Conservation (phyloP, 92 coral and sea anemone species). For the Phenganax subtilis region DNA sequence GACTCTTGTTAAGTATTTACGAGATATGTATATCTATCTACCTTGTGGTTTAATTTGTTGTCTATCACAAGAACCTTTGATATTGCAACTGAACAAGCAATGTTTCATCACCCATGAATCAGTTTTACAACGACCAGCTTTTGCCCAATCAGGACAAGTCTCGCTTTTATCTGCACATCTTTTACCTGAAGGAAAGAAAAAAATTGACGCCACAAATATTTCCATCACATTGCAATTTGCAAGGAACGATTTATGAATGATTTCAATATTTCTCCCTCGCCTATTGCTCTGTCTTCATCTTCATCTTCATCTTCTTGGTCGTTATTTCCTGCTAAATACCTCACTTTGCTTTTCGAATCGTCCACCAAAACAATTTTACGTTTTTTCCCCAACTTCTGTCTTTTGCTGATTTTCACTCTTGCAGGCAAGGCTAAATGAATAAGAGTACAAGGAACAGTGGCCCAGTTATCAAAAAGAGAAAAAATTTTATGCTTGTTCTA, state of each 20-base stretch:
- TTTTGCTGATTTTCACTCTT: not conserved
- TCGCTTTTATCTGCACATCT: constrained; percentile 65
- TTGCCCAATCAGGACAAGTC: constrained; percentile 56
- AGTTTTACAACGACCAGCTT: constrained; percentile 59
- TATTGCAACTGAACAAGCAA: constrained; percentile 69
- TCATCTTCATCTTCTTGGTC: not conserved
- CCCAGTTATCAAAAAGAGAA: not conserved
- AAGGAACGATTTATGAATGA: not conserved
- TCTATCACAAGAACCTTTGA: constrained; percentile 57
- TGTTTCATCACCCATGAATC: constrained; percentile 61
- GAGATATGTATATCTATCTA: constrained; percentile 11
- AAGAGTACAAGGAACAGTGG: not conserved
- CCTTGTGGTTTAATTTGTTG: constrained; percentile 64
- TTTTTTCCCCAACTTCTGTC: not conserved
- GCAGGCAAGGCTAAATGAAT: constrained; percentile 19
- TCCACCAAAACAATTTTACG: constrained; percentile 3
- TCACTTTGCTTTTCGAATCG: not conserved
- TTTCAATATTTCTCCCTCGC: constrained; percentile 5
- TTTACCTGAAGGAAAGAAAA: constrained; percentile 43
- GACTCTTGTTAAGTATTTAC: too few species aligned
- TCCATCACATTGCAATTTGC: not conserved
- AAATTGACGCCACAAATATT: not conserved
- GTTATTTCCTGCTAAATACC: not conserved
- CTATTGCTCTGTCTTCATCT: not conserved
- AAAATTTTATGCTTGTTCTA: not conserved